Conservation (phyloP, 1,140 invertebrate species). For the Plodia interpunctella region DNA sequence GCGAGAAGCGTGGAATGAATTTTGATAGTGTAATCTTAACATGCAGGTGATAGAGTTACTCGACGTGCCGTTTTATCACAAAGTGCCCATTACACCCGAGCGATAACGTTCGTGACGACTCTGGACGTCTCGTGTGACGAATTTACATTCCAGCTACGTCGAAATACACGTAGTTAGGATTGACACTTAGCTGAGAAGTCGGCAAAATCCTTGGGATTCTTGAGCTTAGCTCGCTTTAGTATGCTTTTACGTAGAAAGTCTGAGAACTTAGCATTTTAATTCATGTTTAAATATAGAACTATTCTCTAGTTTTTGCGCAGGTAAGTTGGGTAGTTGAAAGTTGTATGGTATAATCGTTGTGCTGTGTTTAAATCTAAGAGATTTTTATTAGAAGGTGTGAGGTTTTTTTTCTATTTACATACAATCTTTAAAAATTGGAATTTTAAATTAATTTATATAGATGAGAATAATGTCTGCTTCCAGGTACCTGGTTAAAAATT, state of each 20-base stretch:
- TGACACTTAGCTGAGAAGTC: not conserved
- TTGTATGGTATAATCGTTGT: too few species aligned
- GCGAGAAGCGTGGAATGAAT: not conserved
- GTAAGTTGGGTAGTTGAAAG: too few species aligned
- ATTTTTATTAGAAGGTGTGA: too few species aligned
- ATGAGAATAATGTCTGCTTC: too few species aligned
- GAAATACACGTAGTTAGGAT: not conserved
- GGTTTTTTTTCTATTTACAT: too few species aligned
- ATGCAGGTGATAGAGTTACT: not conserved
- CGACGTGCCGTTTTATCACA: not conserved
- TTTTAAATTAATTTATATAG: too few species aligned
- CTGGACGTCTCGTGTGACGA: constrained; percentile 21
- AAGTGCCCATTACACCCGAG: constrained; percentile 5
- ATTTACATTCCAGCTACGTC: constrained; percentile 21
- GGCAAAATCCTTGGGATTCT: not conserved
- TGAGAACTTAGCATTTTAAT: too few species aligned
- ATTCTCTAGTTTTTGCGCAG: too few species aligned
- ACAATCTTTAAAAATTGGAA: too few species aligned
- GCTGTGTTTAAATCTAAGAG: too few species aligned
- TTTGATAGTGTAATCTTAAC: not conserved
- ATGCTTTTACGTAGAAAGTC: not conserved
- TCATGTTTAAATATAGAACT: too few species aligned
- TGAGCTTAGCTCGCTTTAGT: not conserved
- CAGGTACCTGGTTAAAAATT: too few species aligned
- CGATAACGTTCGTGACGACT: constrained; percentile 2